These are phyloP conservation scores for Drosophila nannoptera DNA, from an alignment of 1,140 invertebrate species.

Conservation along the genomic window DNA sequence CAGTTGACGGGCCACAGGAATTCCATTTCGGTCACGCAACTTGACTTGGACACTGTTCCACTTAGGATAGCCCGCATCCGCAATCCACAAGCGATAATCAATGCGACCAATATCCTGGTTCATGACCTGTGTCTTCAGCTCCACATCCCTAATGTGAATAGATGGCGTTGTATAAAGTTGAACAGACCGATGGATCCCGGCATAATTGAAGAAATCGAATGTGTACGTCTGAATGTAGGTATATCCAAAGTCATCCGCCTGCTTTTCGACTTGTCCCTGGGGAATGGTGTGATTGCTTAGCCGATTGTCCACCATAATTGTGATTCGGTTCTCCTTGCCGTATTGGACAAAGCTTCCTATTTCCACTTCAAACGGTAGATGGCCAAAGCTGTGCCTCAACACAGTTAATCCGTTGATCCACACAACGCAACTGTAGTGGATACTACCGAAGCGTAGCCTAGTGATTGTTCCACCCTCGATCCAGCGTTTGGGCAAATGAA, in stretches of 20 bases:
- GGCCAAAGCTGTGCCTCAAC: conserved; percentile 93
- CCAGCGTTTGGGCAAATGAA: conserved; percentile 89
- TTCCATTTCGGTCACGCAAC: conserved; percentile 39
- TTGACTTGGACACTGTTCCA: conserved; percentile 32
- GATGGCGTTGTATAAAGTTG: conserved; percentile 91
- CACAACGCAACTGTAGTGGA: conserved; percentile 91
- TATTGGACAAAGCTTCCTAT: conserved; percentile 85
- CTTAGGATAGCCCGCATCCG: background rate
- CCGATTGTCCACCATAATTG: conserved; percentile 96
- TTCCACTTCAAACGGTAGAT: conserved; percentile 95
- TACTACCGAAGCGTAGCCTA: conserved; percentile 92
- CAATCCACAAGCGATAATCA: conserved; percentile 52
- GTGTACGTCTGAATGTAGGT: conserved; percentile 88
- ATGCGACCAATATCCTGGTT: conserved; percentile 62
- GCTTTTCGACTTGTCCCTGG: conserved; percentile 85
- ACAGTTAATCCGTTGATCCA: conserved; percentile 92
- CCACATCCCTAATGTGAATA: conserved; percentile 90
- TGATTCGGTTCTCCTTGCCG: conserved; percentile 87
- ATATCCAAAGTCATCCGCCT: conserved; percentile 83
- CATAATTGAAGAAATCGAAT: conserved; percentile 99
- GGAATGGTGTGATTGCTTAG: conserved; percentile 89
- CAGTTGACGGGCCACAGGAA: conserved; percentile 47
- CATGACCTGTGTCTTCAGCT: conserved; percentile 84
- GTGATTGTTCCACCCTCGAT: conserved; percentile 82
- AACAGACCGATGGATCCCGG: conserved; percentile 96